Evolutionary conservation across 2,113 vertebrate genomes (phyloP).

Genomic region (Canis aureus): DNA sequence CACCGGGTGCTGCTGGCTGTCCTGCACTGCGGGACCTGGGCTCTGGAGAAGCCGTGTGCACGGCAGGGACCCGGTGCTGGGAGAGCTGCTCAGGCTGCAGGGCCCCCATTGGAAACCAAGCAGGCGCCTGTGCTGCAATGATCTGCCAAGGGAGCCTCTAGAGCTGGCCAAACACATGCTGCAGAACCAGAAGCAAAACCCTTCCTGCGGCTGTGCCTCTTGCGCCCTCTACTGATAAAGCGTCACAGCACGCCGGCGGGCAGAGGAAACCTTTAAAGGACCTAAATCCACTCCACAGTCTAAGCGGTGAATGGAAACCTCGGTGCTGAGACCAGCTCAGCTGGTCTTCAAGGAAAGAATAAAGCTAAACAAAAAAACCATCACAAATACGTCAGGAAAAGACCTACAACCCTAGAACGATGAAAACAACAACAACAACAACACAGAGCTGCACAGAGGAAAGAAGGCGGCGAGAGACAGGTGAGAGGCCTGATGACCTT

Average conservation of each 20-base stretch:
- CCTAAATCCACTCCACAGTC: neutral
- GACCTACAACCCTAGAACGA: neutral
- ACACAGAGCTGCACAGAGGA: neutral
- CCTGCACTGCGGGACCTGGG: accelerated
- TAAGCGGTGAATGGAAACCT: neutral
- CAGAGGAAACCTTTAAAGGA: neutral
- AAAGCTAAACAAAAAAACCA: constrained; percentile 40
- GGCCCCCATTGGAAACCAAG: neutral
- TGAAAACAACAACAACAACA: neutral
- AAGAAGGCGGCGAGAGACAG: neutral
- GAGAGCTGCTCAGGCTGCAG: neutral
- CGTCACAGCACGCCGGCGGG: neutral
- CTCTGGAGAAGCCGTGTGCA: neutral
- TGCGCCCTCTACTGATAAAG: neutral
- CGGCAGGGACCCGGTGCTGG: neutral
- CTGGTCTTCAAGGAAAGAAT: neutral
- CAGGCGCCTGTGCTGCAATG: neutral
- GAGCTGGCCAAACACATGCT: neutral
- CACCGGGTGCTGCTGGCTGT: too few relatives aligned
- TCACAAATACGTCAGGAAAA: neutral
- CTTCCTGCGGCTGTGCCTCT: neutral
- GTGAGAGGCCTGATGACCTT: neutral
- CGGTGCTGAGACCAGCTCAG: neutral
- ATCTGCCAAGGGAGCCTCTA: neutral
- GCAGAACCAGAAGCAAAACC: neutral